Evolutionary conservation across 1,140 invertebrate species (phyloP).

Genomic region (Rhopalosiphum maidis): DNA sequence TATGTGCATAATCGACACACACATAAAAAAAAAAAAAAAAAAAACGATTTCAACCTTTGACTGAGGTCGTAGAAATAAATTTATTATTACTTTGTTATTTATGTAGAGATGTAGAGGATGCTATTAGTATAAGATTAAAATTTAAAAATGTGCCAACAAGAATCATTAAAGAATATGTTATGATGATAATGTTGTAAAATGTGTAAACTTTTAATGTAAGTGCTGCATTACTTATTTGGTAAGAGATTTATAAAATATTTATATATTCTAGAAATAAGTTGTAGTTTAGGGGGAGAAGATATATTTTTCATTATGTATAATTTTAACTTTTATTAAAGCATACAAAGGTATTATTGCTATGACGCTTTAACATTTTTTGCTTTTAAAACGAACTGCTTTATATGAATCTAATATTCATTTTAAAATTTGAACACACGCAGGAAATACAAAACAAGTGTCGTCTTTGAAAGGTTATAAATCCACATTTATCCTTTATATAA

Average conservation of each 20-base stretch:
- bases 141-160: neutral
- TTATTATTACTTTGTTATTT: neutral
- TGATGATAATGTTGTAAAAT: neutral
- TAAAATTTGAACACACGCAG: too few species aligned
- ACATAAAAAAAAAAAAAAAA: neutral
- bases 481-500: too few species aligned
- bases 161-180: neutral
- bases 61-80: neutral
- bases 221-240: neutral
- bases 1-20: neutral
- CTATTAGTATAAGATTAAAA: neutral
- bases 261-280: neutral
- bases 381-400: neutral
- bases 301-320: neutral
- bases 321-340: neutral
- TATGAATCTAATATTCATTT: too few species aligned
- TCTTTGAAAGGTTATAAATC: too few species aligned
- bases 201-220: neutral
- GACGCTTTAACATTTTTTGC: neutral
- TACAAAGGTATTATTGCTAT: neutral
- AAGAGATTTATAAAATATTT: neutral
- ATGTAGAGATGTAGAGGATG: neutral
- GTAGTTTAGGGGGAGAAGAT: neutral
- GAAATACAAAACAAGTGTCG: too few species aligned
- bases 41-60: neutral